Evolutionary conservation across 53 echinoderm and acorn worm species (phyloP), one percentile per base, ranked within the genome.

Genomic region (Crossaster papposus): DNA sequence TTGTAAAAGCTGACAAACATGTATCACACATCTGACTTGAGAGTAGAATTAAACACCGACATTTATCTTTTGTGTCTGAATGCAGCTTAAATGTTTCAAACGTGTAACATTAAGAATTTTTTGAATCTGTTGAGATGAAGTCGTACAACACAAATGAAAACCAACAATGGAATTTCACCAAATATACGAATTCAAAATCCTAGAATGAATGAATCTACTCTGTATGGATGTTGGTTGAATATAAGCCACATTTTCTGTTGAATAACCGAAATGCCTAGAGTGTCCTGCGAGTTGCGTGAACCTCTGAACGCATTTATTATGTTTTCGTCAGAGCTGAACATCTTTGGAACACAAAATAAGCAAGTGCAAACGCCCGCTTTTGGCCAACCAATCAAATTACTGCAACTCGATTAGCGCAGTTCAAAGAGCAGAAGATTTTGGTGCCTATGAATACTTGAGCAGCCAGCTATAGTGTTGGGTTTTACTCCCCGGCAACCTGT

Each of bases 381-480:
- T 55, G 33, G 4, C 55, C 28, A 2, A 0, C 58, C 58, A 30
- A 30, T 53, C 81, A 81, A 62, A 81, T 81, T 81, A 81, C 18
- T 81, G 81, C 58, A 79, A 81, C 30, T 81, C 31, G 32, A 36
- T 81, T 58, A 0, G 28, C 54, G 58, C 28, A 81, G 81, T 81
- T 81, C 81, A 81, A 36, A 23, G 32, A 30, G 32, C 79, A 53
- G 31, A 79, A 79, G 18, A 30, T 64, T 81, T 12, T 44, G 5
- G 24, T 68, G 28, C 2, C 22, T 20, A 55, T 81, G 54, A 31
- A 55, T 33, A 17, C 31, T 36, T 81, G 58, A 62, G 55, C 54
- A 81, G 54, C 32, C 31, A 17, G 18, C 64, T 15, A 29, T 81
- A 32, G 81, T 62, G 81, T 62, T 58, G 7, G 54, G 62, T 31